Conservation (phyloP, 2,797 vertebrate genomes). For the Dromococcyx pavoninus region DNA sequence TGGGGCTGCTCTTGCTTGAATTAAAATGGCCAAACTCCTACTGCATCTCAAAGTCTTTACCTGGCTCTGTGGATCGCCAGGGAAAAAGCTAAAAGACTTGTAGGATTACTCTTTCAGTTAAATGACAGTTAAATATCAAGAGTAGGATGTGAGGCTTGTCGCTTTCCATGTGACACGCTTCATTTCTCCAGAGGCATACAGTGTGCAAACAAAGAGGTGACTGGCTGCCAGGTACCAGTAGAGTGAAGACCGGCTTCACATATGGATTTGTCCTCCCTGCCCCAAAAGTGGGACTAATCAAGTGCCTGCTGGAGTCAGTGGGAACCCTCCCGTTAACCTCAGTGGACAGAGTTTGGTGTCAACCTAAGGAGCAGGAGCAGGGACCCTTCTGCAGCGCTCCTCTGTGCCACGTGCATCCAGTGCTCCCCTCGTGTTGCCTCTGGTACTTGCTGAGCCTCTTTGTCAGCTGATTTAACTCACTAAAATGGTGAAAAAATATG, state of each 20-base stretch:
- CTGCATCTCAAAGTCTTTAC: neutral
- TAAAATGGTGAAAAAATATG: neutral
- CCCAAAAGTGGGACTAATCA: neutral
- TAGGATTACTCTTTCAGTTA: neutral
- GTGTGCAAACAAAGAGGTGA: neutral
- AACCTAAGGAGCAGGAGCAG: neutral
- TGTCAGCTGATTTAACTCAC: neutral
- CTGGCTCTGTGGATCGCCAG: neutral
- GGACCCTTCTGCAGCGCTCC: neutral
- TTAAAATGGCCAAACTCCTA: neutral
- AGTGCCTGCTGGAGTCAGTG: neutral
- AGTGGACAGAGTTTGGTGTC: rapidly evolving
- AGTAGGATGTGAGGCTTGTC: neutral
- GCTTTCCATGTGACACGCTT: neutral
- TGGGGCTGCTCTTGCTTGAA: neutral
- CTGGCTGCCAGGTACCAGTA: neutral
- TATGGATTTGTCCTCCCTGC: neutral
- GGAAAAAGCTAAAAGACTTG: neutral
- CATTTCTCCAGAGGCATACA: neutral
- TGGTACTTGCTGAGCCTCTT: neutral
- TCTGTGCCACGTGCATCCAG: neutral
- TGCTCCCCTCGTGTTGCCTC: neutral
- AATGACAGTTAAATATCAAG: neutral
- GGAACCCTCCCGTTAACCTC: neutral
- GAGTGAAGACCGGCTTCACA: neutral